phyloP scores from a whole-genome alignment of 2,888 invertebrate species.

The Brachyptera putata region DNA sequence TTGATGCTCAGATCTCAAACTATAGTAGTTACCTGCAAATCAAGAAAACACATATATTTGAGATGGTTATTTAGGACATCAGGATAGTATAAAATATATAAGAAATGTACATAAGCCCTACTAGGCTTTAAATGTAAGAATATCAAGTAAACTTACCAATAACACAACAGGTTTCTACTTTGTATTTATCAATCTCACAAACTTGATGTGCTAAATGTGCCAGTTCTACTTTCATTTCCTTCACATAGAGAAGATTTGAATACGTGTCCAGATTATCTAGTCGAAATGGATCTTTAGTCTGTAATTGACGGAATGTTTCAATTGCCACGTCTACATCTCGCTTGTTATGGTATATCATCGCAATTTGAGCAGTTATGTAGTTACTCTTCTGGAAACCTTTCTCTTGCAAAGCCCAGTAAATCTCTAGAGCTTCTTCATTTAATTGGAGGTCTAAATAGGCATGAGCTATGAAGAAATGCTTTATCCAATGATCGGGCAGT shows the following conservation, averaged over 20 bases:
- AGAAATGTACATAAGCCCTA: not conserved
- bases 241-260: conserved; percentile 92
- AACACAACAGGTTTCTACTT: conserved; percentile 96
- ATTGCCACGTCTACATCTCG: conserved; percentile 90
- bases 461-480: conserved; percentile 85
- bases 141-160: conserved; percentile 67
- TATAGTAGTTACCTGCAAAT: conserved; percentile 88
- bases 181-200: conserved; percentile 91
- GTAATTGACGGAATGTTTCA: conserved; percentile 74
- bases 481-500: conserved; percentile 89
- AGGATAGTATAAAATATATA: not conserved
- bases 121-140: not conserved
- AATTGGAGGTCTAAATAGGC: conserved; percentile 85
- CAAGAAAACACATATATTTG: conserved; percentile 24
- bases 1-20: conserved; percentile 90
- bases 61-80: not conserved
- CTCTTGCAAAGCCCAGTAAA: conserved; percentile 69
- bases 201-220: conserved; percentile 91
- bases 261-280: conserved; percentile 95
- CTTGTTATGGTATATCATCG: conserved; percentile 87
- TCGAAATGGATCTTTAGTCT: conserved; percentile 84
- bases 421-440: conserved; percentile 82
- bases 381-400: conserved; percentile 83
- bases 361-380: conserved; percentile 88
- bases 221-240: conserved; percentile 86